A percentile compares a stretch with the other conserved stretches of the same genome.
Conservation (phyloP, 2,797 vertebrate species). For the Pseudochromis fuscus region DNA sequence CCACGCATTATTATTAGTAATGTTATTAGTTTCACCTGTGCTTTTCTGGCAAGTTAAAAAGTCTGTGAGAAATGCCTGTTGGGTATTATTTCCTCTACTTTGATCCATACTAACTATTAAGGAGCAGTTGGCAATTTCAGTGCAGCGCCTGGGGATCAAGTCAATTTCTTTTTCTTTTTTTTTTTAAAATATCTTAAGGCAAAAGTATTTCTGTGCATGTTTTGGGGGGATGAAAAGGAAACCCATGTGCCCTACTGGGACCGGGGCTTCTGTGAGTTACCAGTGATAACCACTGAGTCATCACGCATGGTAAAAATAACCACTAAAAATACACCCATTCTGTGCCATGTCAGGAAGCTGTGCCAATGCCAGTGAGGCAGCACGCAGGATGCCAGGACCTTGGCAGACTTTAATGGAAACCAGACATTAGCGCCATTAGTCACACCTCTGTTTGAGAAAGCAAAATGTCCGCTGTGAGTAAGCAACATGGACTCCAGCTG, state of each 20-base stretch:
- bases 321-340: too few species aligned
- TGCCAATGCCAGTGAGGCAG: conserved; percentile 26
- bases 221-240: conserved; percentile 12
- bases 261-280: conserved; percentile 31
- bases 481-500: neutral
- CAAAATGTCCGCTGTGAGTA: conserved; percentile 25
- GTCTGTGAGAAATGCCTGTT: conserved; percentile 8
- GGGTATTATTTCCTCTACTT: conserved; percentile 29
- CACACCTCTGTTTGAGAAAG: conserved; percentile 41
- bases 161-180: conserved; percentile 24
- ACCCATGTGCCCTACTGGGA: conserved; percentile 28
- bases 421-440: conserved; percentile 43
- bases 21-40: conserved; percentile 13
- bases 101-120: conserved; percentile 24
- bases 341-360: conserved; percentile 19
- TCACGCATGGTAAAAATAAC: neutral
- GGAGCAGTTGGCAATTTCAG: neutral
- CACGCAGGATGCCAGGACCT: conserved; percentile 14
- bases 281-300: conserved; percentile 36
- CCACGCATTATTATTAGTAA: too few species aligned
- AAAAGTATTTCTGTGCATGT: conserved; percentile 1
- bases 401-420: conserved; percentile 28
- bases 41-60: conserved; percentile 12
- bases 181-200: conserved; percentile 5
- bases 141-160: conserved; percentile 6